Conservation (phyloP, 2,113 vertebrate genomes). For the Ondatra zibethicus region DNA sequence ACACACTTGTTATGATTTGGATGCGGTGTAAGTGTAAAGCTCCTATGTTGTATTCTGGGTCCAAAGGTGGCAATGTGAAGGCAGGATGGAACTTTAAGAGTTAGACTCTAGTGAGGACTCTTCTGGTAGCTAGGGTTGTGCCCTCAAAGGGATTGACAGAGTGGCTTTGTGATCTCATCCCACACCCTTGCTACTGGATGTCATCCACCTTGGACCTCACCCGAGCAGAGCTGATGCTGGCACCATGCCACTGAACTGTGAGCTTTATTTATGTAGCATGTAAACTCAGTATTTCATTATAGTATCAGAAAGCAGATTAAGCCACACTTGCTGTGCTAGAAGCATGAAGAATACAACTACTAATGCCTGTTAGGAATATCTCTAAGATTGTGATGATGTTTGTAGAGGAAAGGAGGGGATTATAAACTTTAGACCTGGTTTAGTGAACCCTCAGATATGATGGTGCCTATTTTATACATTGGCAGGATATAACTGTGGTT, state of each 20-base stretch:
- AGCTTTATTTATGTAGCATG: not conserved
- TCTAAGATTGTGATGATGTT: not conserved
- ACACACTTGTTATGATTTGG: not conserved
- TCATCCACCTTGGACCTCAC: not conserved
- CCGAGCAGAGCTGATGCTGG: not conserved
- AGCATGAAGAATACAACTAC: not conserved
- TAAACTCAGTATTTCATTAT: not conserved
- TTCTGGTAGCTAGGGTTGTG: too few relatives aligned
- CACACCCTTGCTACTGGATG: not conserved
- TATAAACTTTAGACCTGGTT: not conserved
- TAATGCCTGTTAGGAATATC: not conserved
- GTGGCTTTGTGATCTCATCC: not conserved
- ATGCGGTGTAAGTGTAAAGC: too few relatives aligned
- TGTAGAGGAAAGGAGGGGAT: not conserved
- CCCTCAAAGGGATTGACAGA: not conserved
- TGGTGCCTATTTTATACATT: not conserved
- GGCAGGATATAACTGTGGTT: not conserved
- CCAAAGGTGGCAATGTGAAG: not conserved
- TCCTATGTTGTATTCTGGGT: not conserved
- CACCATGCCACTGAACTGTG: not conserved
- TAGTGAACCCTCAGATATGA: not conserved
- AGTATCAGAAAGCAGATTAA: slow-evolving; percentile 5
- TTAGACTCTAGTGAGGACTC: not conserved
- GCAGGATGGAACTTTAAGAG: not conserved
- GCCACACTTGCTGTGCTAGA: not conserved